These are phyloP conservation scores for Melipona bicolor DNA, from an alignment of 2,888 invertebrate genomes.

Conservation along the genomic window DNA sequence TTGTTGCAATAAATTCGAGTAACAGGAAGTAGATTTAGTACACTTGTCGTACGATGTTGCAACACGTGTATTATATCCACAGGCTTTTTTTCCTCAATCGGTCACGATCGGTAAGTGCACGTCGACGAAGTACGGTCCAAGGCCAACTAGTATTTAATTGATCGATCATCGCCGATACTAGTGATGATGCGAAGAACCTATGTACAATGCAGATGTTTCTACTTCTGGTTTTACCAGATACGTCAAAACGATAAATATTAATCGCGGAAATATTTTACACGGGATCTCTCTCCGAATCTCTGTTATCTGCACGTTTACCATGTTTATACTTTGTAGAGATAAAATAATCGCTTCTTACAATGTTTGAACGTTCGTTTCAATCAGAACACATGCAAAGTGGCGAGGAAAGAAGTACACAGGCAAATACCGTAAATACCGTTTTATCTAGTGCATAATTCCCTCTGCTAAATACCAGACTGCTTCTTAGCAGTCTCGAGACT, in stretches of 20 bases:
- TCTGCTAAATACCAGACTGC: neutral
- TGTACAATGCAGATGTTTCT: neutral
- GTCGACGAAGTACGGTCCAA: slow-evolving; percentile 37
- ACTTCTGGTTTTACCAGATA: neutral
- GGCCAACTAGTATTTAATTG: slow-evolving; percentile 42
- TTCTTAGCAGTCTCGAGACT: too few relatives aligned
- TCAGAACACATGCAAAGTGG: neutral
- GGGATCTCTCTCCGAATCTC: neutral
- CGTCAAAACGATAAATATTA: neutral
- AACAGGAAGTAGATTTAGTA: neutral
- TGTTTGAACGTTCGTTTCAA: neutral
- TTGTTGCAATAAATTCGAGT: neutral
- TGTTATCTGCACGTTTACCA: neutral
- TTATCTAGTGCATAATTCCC: neutral
- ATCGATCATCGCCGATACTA: neutral
- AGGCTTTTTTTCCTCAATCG: neutral
- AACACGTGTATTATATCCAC: neutral
- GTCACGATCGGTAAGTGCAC: slow-evolving; percentile 1
- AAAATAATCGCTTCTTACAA: too few relatives aligned
- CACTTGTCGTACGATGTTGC: neutral
- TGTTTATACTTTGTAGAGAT: neutral
- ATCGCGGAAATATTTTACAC: too few relatives aligned
- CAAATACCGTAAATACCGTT: neutral
- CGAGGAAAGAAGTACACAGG: neutral
- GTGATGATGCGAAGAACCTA: neutral